These are phyloP conservation scores for Adelphocoris suturalis DNA, from an alignment of 2,888 invertebrate genomes.

Conservation along the genomic window DNA sequence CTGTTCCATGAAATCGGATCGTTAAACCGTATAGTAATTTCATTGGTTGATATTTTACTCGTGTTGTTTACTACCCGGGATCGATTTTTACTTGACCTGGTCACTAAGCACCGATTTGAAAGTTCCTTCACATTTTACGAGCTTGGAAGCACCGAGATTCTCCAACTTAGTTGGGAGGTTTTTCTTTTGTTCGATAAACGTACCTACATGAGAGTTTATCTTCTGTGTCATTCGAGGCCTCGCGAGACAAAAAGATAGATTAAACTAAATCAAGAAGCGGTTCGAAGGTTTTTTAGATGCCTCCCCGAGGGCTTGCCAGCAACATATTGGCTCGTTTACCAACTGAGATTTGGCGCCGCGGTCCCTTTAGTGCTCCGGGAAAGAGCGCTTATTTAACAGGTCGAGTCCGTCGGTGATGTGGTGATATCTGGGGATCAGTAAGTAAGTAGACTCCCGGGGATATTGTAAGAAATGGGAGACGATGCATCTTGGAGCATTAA, in stretches of 20 bases:
- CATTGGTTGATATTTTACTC: no score
- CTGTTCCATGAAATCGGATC: no score
- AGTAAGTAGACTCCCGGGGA: conserved; percentile 56
- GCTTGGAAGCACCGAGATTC: no score
- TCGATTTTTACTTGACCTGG: no score
- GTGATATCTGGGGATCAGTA: conserved; percentile 66
- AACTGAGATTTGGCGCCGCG: conserved; percentile 24
- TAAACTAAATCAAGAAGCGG: conserved; percentile 16
- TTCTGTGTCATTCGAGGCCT: background rate
- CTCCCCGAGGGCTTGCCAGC: background rate
- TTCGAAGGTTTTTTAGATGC: conserved; percentile 13
- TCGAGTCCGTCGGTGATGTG: conserved; percentile 51
- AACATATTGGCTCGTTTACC: conserved; percentile 31
- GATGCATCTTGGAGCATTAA: conserved; percentile 69
- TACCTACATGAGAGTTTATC: background rate
- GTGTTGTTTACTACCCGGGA: no score
- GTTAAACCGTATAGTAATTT: no score
- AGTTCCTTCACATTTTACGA: no score
- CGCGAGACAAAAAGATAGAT: background rate
- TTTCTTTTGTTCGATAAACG: background rate
- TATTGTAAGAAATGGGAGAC: conserved; percentile 67
- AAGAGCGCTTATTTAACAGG: conserved; percentile 53
- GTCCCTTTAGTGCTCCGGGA: conserved; percentile 7
- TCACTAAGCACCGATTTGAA: no score
- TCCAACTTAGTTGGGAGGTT: no score